phyloP scores from a whole-genome alignment of 2,113 vertebrate genomes.

The Lynx canadensis region DNA sequence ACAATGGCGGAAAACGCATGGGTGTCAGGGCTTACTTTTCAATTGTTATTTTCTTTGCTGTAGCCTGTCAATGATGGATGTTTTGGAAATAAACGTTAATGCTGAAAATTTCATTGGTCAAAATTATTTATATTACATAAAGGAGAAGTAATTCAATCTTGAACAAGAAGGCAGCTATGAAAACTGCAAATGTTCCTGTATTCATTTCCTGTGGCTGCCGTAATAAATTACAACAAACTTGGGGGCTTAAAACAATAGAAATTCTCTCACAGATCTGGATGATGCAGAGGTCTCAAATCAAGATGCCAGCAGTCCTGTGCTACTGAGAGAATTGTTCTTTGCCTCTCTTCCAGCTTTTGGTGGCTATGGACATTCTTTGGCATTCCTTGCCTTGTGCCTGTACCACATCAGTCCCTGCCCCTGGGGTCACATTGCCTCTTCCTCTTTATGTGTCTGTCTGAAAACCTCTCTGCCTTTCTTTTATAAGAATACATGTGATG shows the following conservation, averaged over 20 bases:
- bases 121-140: conserved; percentile 1
- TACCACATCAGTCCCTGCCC: background rate
- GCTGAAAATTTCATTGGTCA: background rate
- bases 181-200: background rate
- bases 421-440: background rate
- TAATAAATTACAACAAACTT: background rate
- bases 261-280: background rate
- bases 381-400: background rate
- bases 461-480: background rate
- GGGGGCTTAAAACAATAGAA: background rate
- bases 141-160: background rate
- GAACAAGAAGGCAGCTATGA: background rate
- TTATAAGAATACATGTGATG: background rate
- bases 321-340: background rate
- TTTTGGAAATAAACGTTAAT: background rate
- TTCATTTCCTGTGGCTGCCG: background rate
- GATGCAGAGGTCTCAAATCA: background rate
- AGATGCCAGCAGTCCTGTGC: background rate
- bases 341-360: background rate
- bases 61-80: background rate
- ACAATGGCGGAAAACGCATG: conserved; percentile 81
- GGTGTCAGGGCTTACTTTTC: conserved; percentile 66
- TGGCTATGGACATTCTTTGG: background rate
- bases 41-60: conserved; percentile 16
- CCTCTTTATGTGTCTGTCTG: background rate